These are phyloP conservation scores for Diphyllodes magnificus DNA, from an alignment of 2,113 vertebrate genomes.

Conservation along the genomic window DNA sequence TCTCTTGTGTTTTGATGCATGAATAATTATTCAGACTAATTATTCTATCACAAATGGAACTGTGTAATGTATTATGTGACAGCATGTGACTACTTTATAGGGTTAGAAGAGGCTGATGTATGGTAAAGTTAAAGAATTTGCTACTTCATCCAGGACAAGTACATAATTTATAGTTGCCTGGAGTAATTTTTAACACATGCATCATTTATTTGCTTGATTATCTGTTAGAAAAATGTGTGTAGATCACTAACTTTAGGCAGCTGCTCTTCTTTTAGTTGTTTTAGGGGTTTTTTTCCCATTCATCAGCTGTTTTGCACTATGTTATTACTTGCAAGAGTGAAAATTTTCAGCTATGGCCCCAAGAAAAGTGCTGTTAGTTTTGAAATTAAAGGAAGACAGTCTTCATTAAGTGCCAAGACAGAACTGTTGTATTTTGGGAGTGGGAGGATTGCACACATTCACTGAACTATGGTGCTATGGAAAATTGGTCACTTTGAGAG, in stretches of 20 bases:
- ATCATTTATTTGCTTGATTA: neutral
- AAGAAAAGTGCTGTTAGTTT: neutral
- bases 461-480: neutral
- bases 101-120: neutral
- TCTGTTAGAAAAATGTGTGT: neutral
- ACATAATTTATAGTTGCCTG: neutral
- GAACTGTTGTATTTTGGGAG: neutral
- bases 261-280: neutral
- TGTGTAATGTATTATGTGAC: neutral
- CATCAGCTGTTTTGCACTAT: neutral
- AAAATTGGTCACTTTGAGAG: neutral
- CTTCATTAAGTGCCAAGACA: neutral
- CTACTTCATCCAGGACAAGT: neutral
- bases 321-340: neutral
- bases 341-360: neutral
- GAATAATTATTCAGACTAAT: neutral
- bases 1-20: neutral
- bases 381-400: neutral
- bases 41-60: neutral
- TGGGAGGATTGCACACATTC: neutral
- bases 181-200: neutral
- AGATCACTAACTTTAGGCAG: neutral
- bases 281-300: neutral
- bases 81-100: neutral
- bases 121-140: neutral